These are phyloP conservation scores for Zaprionus gabonicus DNA, from an alignment of 1,140 invertebrate genomes.

Conservation along the genomic window DNA sequence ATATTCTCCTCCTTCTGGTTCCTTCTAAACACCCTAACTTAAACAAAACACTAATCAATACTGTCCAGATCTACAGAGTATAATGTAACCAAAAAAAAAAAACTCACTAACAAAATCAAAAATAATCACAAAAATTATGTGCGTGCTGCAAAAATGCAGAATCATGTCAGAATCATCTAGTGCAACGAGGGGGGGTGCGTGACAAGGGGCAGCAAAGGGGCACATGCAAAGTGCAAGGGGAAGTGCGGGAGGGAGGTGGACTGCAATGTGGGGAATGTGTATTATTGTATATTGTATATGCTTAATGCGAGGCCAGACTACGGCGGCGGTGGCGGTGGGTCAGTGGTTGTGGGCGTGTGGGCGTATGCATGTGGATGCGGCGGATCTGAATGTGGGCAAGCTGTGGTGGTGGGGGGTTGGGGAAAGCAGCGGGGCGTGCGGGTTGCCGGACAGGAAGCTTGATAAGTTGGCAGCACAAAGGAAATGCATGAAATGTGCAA, in stretches of 20 bases:
- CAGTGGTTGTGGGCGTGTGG: constrained; percentile 19
- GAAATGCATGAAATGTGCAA: constrained; percentile 81
- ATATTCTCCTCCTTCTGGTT: no score
- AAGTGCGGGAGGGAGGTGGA: background rate
- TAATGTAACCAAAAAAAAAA: constrained; percentile 39
- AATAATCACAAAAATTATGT: constrained; percentile 75
- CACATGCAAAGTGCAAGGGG: constrained; percentile 20
- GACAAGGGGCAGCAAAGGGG: background rate
- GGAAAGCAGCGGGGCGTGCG: background rate
- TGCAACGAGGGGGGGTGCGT: background rate
- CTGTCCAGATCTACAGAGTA: constrained; percentile 26
- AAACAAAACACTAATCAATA: background rate
- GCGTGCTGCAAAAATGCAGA: constrained; percentile 77
- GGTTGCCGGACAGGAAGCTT: constrained; percentile 75
- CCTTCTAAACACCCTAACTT: no score
- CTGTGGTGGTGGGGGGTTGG: constrained; percentile 5
- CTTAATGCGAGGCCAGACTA: constrained; percentile 66
- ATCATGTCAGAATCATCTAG: constrained; percentile 35
- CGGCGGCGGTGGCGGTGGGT: constrained; percentile 4
- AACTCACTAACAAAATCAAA: constrained; percentile 64
- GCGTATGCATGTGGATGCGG: constrained; percentile 6
- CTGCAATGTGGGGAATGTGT: constrained; percentile 62
- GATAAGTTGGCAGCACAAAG: constrained; percentile 80
- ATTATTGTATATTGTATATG: constrained; percentile 68
- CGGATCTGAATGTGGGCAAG: constrained; percentile 17